Conservation (phyloP, 2,797 vertebrate genomes). For the Ctenopoma kingsleyae region DNA sequence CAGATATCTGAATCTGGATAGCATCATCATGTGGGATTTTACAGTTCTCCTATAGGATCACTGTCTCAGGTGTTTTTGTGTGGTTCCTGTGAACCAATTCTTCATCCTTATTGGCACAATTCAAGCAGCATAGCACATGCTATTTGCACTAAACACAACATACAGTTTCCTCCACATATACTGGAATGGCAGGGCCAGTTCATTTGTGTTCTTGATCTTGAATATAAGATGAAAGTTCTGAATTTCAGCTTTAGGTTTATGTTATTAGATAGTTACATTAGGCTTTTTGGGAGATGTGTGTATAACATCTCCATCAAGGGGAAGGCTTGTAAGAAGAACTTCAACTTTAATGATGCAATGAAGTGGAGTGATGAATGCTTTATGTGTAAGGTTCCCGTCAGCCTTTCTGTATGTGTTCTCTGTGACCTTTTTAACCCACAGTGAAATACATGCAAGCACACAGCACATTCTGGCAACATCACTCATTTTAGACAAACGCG, state of each 20-base stretch:
- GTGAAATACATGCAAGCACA: conserved; percentile 19
- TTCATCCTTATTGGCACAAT: not conserved
- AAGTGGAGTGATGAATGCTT: conserved; percentile 51
- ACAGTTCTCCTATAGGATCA: not conserved
- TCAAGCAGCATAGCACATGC: too few species aligned
- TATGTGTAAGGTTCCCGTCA: conserved; percentile 44
- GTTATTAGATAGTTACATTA: too few species aligned
- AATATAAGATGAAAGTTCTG: not conserved
- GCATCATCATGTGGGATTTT: conserved; percentile 4
- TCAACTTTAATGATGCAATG: not conserved
- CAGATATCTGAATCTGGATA: not conserved
- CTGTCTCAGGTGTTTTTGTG: not conserved
- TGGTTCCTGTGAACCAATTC: not conserved
- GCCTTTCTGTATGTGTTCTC: conserved; percentile 28
- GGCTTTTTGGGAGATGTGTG: conserved; percentile 17
- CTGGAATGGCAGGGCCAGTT: too few species aligned
- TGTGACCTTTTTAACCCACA: conserved; percentile 42
- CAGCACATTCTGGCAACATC: conserved; percentile 22
- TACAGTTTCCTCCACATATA: too few species aligned
- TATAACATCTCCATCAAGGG: conserved; percentile 20
- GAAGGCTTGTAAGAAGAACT: conserved; percentile 18
- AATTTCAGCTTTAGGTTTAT: not conserved
- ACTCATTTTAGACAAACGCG: not conserved
- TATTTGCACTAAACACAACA: too few species aligned
- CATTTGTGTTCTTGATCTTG: too few species aligned